Base-by-base conservation (phyloP, 2,888 invertebrate genomes). In the Ennomos quercinarius region DNA sequence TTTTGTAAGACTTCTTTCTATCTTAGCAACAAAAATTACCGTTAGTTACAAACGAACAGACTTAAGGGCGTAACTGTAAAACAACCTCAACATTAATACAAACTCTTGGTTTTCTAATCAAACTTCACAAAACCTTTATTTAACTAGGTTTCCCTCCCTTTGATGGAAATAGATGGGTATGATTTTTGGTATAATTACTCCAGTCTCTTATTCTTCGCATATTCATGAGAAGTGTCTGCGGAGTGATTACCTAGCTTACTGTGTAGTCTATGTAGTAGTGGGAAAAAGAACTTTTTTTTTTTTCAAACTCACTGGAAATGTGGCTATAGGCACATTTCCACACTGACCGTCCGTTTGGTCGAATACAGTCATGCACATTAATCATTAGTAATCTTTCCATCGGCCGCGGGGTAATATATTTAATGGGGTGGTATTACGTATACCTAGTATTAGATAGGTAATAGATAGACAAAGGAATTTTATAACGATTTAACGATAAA, bases 361-460 rank as follows among this genome's bases (percentile, higher is more conserved):
- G 45, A 49, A 45, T 59, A 62, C 48, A 62, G 52, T 60, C 63
- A 48, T 54, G 61, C 44, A 56, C 61, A 66, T 66, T 61, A 59
- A 66, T 66, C 66, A 66, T 46, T 11, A 37, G 39, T 49, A 60
- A 60, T 61, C 61, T 61, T 54, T 64, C 27, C 17, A n/a, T 40
- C 57, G 57, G 45, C 48, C 53, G 4, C 9, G 13, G 12, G 49
- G 44, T 63, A 55, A 57, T 63, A 61, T 41, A 63, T 54, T 17
- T 66, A 63, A 66, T 53, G 57, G 66, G 50, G 42, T 1, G 11
- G 3, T 48, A 63, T 66, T 66, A 63, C 48, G 49, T 61, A 17
- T 35, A 10, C 12, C 10, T 35, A 10, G 9, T 3, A 11, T 36
- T 47, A 2, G 47, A 50, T 17, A 17, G 17, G 17, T 27, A 2